Conservation (phyloP, 1,140 invertebrate species). For the Rhopalosiphum padi region DNA sequence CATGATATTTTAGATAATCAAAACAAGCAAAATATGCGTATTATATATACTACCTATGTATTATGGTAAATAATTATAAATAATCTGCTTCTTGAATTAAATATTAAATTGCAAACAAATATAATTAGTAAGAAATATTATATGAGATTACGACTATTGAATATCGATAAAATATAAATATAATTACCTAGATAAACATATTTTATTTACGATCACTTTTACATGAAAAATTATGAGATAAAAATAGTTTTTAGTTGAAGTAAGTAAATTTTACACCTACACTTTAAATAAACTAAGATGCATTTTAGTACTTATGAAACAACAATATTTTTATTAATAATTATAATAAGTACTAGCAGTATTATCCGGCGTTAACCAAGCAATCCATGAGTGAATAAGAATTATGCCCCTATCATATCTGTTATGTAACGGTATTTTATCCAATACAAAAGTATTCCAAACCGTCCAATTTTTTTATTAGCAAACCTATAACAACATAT, state of each 20-base stretch:
- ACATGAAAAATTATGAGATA: background rate
- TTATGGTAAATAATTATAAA: background rate
- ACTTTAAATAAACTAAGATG: background rate
- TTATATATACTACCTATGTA: too few species aligned
- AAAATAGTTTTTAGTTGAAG: background rate
- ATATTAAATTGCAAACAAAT: background rate
- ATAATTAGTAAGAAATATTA: background rate
- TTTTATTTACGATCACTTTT: background rate
- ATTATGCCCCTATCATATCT: too few species aligned
- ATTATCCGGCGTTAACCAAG: too few species aligned
- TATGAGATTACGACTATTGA: background rate
- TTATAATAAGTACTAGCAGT: background rate
- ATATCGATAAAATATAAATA: conserved; percentile 7
- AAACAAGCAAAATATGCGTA: background rate
- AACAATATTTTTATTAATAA: background rate
- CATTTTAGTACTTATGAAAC: background rate
- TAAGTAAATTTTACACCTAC: background rate
- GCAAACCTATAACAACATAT: too few species aligned
- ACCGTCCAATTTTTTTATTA: too few species aligned
- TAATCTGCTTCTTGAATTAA: background rate
- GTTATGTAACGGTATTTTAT: too few species aligned
- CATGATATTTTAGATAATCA: background rate
- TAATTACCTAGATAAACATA: background rate
- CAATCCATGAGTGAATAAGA: too few species aligned
- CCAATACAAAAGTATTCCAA: too few species aligned